A percentile compares a stretch with the other conserved stretches of the same genome.
Evolutionary conservation across 1,140 invertebrate genomes (phyloP).

Genomic region (Helicoverpa zea): DNA sequence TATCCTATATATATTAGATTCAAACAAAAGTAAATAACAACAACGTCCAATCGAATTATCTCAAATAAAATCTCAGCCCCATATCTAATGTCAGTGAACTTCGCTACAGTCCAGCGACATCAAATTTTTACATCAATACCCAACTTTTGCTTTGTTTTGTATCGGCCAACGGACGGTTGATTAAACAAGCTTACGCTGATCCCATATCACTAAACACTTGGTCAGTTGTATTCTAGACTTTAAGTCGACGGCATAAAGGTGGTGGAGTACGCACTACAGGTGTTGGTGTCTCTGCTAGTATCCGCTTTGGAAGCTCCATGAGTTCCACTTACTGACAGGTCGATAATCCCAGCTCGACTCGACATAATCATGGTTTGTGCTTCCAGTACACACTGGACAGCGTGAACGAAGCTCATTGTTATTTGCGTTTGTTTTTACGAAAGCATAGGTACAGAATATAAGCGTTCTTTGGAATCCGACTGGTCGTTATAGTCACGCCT

Average conservation of each 20-base stretch:
- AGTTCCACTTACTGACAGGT: conserved; percentile 44
- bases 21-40: background rate
- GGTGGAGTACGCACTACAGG: background rate
- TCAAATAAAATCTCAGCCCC: background rate
- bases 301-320: conserved; percentile 34
- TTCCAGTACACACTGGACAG: background rate
- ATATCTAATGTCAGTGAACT: conserved; percentile 22
- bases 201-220: background rate
- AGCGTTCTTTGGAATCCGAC: no score
- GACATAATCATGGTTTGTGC: conserved; percentile 45
- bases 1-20: no score
- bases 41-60: background rate
- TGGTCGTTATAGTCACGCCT: no score
- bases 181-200: conserved; percentile 41
- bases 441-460: background rate
- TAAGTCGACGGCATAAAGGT: conserved; percentile 24
- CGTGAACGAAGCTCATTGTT: conserved; percentile 3
- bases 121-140: conserved; percentile 35
- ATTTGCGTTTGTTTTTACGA: background rate
- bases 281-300: background rate
- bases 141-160: conserved; percentile 40
- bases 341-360: conserved; percentile 35
- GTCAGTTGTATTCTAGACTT: background rate
- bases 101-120: background rate
- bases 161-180: conserved; percentile 31